Conservation (phyloP, 2,113 vertebrate genomes). For the Chaetura pelagica region DNA sequence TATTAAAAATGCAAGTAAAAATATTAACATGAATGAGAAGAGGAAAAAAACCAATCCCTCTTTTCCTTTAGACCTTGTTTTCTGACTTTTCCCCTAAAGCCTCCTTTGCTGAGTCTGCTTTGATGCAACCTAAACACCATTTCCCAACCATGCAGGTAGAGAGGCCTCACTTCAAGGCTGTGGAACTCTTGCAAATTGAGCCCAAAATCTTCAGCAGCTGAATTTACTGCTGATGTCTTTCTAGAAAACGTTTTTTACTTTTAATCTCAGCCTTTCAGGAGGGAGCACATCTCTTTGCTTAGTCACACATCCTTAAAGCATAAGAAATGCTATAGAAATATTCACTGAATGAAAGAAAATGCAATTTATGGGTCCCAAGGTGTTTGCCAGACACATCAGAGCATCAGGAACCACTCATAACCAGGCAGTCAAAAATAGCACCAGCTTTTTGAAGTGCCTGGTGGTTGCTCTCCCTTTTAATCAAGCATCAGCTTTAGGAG, state of each 20-base stretch:
- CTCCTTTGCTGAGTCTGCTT: background rate
- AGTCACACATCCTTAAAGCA: background rate
- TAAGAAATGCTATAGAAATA: background rate
- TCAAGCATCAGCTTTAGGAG: background rate
- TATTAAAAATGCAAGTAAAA: background rate
- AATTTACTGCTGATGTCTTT: background rate
- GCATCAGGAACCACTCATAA: background rate
- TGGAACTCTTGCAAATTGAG: background rate
- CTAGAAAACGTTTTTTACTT: background rate
- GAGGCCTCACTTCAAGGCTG: background rate
- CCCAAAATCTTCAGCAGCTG: background rate
- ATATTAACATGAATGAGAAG: background rate
- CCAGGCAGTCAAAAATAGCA: conserved; percentile 1
- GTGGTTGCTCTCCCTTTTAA: conserved; percentile 16
- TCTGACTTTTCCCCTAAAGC: background rate
- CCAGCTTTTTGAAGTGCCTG: conserved; percentile 7
- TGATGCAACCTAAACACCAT: background rate
- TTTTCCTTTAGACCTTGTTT: background rate
- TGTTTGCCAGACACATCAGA: background rate
- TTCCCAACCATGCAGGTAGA: background rate
- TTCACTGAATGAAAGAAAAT: background rate
- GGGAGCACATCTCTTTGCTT: background rate
- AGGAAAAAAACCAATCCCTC: background rate
- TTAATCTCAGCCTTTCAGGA: background rate
- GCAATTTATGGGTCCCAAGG: background rate